Evolutionary conservation across 2,113 vertebrate species (phyloP).

Genomic region (Vireo altiloquus): DNA sequence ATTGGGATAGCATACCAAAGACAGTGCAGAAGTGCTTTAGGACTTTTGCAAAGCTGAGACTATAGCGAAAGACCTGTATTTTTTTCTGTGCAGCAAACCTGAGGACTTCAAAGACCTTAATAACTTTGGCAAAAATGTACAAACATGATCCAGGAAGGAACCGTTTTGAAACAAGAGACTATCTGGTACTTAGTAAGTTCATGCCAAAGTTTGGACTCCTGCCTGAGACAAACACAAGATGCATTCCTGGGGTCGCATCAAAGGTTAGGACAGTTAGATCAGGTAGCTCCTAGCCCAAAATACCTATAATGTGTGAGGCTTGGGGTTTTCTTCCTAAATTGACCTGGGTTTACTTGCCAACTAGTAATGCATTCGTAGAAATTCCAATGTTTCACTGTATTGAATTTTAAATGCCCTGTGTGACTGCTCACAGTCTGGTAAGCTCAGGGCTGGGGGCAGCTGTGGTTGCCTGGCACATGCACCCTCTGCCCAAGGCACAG

Average conservation of each 20-base stretch:
- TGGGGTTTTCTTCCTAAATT: not conserved
- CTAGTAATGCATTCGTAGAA: not conserved
- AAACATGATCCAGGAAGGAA: not conserved
- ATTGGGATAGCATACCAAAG: not conserved
- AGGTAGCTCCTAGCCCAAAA: not conserved
- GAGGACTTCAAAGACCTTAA: not conserved
- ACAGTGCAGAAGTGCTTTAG: not conserved
- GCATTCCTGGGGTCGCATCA: not conserved
- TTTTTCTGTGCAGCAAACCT: not conserved
- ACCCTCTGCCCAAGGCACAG: not conserved
- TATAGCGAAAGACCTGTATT: not conserved
- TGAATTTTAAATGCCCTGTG: not conserved
- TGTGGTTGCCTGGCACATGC: not conserved
- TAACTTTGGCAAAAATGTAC: not conserved
- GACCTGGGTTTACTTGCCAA: not conserved
- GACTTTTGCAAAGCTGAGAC: not conserved
- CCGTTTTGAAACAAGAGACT: not conserved
- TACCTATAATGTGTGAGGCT: not conserved
- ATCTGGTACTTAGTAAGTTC: not conserved
- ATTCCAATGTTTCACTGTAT: not conserved
- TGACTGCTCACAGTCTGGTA: not conserved
- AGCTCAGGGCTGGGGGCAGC: not conserved
- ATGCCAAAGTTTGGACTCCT: not conserved
- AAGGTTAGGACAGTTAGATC: not conserved
- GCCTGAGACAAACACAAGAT: not conserved